A percentile compares a stretch with the other conserved stretches of the same genome.
Evolutionary conservation across 2,113 vertebrate genomes (phyloP).

Genomic region (Sturnira hondurensis): DNA sequence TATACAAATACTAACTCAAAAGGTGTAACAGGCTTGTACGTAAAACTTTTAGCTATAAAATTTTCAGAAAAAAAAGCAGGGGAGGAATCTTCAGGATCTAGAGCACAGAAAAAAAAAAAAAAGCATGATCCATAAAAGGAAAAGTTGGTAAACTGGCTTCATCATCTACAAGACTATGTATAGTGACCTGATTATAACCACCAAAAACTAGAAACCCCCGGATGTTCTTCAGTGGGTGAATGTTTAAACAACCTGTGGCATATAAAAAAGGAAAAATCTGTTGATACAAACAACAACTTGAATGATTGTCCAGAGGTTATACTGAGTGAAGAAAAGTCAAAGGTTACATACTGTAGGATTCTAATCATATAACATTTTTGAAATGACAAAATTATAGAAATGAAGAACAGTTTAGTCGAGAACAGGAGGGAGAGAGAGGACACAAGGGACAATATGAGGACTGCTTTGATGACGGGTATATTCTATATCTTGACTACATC

Average conservation of each 20-base stretch:
- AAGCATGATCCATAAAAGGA: not conserved
- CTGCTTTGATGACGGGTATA: not conserved
- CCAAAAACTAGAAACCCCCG: not conserved
- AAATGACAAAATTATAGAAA: not conserved
- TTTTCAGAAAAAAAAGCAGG: not conserved
- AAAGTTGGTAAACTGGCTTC: not conserved
- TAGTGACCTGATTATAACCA: not conserved
- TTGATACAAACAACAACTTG: not conserved
- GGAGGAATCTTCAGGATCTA: not conserved
- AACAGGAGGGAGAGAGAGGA: not conserved
- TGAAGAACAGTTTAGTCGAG: not conserved
- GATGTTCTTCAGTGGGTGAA: not conserved
- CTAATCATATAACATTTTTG: not conserved
- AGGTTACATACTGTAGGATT: not conserved
- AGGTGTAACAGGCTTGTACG: not conserved
- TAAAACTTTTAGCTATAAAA: not conserved
- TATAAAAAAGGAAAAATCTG: not conserved
- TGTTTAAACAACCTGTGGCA: not conserved
- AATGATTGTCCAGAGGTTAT: not conserved
- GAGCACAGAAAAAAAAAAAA: not conserved
- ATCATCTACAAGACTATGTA: not conserved
- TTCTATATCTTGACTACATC: not conserved
- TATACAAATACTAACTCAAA: not conserved
- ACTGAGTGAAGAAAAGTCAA: not conserved
- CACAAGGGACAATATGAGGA: not conserved